phyloP scores from a whole-genome alignment of 2,888 invertebrate species.

The Spodoptera picta region DNA sequence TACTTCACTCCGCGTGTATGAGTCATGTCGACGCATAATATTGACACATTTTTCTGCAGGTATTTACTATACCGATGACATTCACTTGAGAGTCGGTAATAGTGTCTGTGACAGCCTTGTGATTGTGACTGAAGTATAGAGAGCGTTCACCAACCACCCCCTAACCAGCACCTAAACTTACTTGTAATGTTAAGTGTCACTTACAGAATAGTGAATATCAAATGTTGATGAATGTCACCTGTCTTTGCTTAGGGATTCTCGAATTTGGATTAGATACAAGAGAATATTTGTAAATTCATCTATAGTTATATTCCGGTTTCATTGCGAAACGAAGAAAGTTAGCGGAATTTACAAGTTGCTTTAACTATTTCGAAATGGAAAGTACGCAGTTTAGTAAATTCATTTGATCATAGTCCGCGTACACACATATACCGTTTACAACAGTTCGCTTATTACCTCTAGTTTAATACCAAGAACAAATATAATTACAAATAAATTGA shows the following conservation, averaged over 20 bases:
- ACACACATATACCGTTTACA: too few relatives aligned
- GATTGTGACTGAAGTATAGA: constrained; percentile 3
- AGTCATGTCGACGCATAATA: constrained; percentile 46
- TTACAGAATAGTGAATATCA: too few relatives aligned
- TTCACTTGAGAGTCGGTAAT: constrained; percentile 11
- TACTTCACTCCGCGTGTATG: constrained; percentile 32
- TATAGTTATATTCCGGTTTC: not conserved
- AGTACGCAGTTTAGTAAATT: not conserved
- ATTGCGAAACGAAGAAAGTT: constrained; percentile 6
- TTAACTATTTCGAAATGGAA: not conserved
- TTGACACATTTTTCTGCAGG: constrained; percentile 41
- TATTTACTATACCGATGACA: constrained; percentile 27
- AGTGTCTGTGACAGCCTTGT: constrained; percentile 17
- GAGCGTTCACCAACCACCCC: too few relatives aligned
- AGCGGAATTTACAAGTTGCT: not conserved
- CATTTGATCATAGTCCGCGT: constrained; percentile 4
- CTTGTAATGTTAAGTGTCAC: too few relatives aligned
- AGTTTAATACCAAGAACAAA: constrained; percentile 9
- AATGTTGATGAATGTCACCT: too few relatives aligned
- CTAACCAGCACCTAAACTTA: too few relatives aligned
- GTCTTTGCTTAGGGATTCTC: too few relatives aligned
- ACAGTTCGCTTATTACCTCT: not conserved
- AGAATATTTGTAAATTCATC: not conserved
- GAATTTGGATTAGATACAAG: too few relatives aligned
- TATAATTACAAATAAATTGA: not conserved